Evolutionary conservation across 2,888 invertebrate genomes (phyloP), one percentile per base, ranked within the genome.

Genomic region (Harpalus rubripes): DNA sequence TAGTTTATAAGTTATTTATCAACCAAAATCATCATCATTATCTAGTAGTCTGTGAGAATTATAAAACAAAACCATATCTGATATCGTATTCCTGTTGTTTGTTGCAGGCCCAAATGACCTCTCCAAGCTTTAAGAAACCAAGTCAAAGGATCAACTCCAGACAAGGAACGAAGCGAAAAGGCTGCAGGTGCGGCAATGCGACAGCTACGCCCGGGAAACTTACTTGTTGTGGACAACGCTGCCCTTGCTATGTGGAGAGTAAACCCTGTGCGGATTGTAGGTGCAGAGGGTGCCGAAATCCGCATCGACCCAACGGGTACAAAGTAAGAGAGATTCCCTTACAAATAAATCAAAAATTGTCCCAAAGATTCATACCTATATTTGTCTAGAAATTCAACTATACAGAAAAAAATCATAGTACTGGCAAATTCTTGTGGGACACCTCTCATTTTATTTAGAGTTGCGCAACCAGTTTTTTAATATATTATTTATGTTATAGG

Each of bases 281-380:
- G 90, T 98, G 98, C 91, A 94, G 96, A 89, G 98, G 98, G 0
- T 98, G 98, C 90, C 93, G 98, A 88, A 98, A 98, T 92, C 98
- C 98, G 1, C 96, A 97, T 89, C 93, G 95, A 87, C 94, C 96
- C 79, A 96, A 96, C 90, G 96, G 96, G 84, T 94, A 95, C 88
- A 96, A 96, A 94, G 95, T 96, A 90, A 7, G 44, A 32, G 22
- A 32, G 5, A 32, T 32, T 18, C 18, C 7, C 18, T 65, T 65
- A 7, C 7, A 16, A 59, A 16, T 65, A 1, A 65, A 32, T 32
- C 32, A 32, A 6, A 32, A 1, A 32, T 32, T 32, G 32, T 32
- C 32, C 6, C 2, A 32, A 32, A 32, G 32, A 5, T 22, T 22
- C 1, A 22, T 22, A 22, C 3, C 1, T 3, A 22, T 22, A 4